Evolutionary conservation across 2,113 vertebrate species (phyloP).

Genomic region (Phodopus roborovskii): DNA sequence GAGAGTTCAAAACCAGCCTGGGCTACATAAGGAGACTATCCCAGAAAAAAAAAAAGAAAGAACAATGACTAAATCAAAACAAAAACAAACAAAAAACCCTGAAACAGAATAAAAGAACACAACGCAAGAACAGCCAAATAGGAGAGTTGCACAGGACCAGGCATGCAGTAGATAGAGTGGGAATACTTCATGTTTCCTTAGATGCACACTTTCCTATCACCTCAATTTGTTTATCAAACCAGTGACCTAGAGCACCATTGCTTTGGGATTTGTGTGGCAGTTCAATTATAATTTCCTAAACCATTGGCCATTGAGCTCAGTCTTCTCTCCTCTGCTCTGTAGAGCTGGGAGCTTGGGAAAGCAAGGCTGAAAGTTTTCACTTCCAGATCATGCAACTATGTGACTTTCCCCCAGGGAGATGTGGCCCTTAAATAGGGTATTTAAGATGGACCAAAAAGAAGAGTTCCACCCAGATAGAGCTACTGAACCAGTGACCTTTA

Average conservation of each 20-base stretch:
- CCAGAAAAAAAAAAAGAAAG: not conserved
- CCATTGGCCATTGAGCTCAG: not conserved
- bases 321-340: accelerated
- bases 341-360: too few species aligned
- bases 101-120: not conserved
- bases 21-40: not conserved
- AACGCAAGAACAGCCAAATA: not conserved
- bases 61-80: not conserved
- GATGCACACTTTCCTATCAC: too few species aligned
- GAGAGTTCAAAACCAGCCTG: not conserved
- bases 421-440: not conserved
- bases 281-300: not conserved
- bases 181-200: not conserved
- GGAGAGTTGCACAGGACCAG: not conserved
- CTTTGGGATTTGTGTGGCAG: not conserved
- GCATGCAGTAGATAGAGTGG: too few species aligned
- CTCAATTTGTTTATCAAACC: not conserved
- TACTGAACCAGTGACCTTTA: not conserved
- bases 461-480: not conserved
- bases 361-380: not conserved
- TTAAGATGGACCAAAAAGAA: not conserved
- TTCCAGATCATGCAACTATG: not conserved
- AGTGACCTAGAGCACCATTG: too few species aligned
- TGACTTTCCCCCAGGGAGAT: not conserved
- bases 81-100: not conserved